Conservation (phyloP, 2,888 invertebrate species). For the Fabriciana adippe region DNA sequence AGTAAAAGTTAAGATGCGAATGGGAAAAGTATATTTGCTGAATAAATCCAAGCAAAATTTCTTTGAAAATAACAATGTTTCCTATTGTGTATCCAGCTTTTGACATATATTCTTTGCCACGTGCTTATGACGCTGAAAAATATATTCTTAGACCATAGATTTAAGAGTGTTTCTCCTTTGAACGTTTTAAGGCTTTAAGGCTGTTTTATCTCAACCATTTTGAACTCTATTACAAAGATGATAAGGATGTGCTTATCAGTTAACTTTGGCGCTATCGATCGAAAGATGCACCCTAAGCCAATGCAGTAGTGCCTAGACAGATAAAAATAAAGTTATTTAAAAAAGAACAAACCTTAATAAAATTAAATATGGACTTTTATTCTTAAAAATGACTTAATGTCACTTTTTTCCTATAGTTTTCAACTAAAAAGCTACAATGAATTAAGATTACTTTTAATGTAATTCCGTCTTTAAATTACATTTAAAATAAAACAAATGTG, state of each 20-base stretch:
- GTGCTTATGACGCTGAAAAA: conserved; percentile 5
- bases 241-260: conserved; percentile 24
- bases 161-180: conserved; percentile 17
- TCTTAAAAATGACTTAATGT: too few species aligned
- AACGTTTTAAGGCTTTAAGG: neutral
- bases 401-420: too few species aligned
- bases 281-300: conserved; percentile 29
- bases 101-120: neutral
- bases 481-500: too few species aligned
- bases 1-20: conserved; percentile 20
- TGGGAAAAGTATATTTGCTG: conserved; percentile 12
- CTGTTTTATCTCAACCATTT: conserved; percentile 19
- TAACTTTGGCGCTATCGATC: conserved; percentile 29
- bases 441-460: too few species aligned
- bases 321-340: too few species aligned
- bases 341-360: too few species aligned
- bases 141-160: neutral
- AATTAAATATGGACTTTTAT: too few species aligned
- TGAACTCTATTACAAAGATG: conserved; percentile 23
- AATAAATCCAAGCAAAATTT: conserved; percentile 18
- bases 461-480: too few species aligned
- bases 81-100: conserved; percentile 14
- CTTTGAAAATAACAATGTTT: conserved; percentile 21
- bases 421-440: too few species aligned
- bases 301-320: conserved; percentile 28